Conservation (phyloP, 1,140 invertebrate species). For the Drosophila athabasca region DNA sequence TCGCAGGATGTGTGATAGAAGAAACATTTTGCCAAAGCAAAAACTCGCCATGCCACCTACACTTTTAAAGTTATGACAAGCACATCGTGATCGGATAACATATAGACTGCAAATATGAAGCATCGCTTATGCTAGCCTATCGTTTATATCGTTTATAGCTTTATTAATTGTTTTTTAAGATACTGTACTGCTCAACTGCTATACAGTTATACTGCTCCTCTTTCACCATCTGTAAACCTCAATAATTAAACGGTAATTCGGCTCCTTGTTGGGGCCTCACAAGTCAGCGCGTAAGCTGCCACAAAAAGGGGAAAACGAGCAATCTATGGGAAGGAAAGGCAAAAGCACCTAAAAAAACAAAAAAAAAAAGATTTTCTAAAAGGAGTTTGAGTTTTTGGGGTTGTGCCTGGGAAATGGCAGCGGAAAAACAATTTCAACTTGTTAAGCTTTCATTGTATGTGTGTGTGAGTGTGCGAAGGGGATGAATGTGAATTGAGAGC, state of each 20-base stretch:
- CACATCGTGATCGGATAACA: too few species aligned
- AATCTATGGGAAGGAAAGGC: too few species aligned
- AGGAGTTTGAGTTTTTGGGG: background rate
- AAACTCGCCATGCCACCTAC: too few species aligned
- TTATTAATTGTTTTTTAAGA: too few species aligned
- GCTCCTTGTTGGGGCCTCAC: constrained; percentile 1
- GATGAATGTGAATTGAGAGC: constrained; percentile 34
- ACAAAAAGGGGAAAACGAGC: background rate
- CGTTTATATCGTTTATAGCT: too few species aligned
- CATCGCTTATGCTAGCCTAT: too few species aligned
- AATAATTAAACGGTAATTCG: constrained; percentile 36
- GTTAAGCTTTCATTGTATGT: constrained; percentile 14
- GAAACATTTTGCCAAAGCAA: too few species aligned
- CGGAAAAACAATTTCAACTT: constrained; percentile 29
- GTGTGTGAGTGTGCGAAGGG: background rate
- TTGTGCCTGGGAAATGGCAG: background rate
- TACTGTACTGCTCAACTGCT: background rate
- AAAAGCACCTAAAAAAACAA: constrained; percentile 12
- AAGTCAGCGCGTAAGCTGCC: constrained; percentile 22
- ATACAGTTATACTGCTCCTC: background rate
- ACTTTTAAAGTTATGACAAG: too few species aligned
- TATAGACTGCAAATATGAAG: too few species aligned
- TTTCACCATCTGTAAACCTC: background rate
- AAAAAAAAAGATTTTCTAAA: background rate
- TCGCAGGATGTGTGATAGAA: too few species aligned